phyloP scores from a whole-genome alignment of 2,113 vertebrate genomes.

The Spea multiplicata region DNA sequence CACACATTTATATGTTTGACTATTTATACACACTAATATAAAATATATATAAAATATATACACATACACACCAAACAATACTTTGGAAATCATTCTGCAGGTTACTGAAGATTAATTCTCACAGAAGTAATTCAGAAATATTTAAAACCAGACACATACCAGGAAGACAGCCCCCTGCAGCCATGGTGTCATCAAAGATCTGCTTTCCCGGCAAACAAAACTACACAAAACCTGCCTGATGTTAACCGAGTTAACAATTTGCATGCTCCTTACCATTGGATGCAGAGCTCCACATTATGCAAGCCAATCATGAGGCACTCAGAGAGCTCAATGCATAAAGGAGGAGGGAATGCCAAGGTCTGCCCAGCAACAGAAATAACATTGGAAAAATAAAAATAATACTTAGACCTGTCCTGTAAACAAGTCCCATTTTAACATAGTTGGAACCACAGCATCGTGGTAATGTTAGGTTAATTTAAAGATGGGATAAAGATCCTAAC shows the following conservation, averaged over 20 bases:
- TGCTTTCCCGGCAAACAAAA: conserved; percentile 45
- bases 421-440: no score
- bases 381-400: conserved; percentile 25
- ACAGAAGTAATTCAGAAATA: no score
- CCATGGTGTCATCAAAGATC: conserved; percentile 50
- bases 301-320: conserved; percentile 52
- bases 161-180: conserved; percentile 38
- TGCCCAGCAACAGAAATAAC: conserved; percentile 66
- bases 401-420: not conserved
- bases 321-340: conserved; percentile 40
- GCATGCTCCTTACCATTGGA: conserved; percentile 62
- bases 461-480: no score
- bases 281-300: conserved; percentile 46
- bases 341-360: conserved; percentile 49
- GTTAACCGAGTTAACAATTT: conserved; percentile 47
- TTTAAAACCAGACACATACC: conserved; percentile 22
- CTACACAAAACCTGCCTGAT: conserved; percentile 16
- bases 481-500: no score
- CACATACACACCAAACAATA: no score
- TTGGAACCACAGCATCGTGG: no score
- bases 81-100: no score
- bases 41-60: no score
- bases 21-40: no score
- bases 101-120: no score
- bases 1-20: no score